Percentiles rank a stretch among this genome's conserved stretches.
Conservation (phyloP, 1,140 invertebrate genomes). For the Trichonephila inaurata region DNA sequence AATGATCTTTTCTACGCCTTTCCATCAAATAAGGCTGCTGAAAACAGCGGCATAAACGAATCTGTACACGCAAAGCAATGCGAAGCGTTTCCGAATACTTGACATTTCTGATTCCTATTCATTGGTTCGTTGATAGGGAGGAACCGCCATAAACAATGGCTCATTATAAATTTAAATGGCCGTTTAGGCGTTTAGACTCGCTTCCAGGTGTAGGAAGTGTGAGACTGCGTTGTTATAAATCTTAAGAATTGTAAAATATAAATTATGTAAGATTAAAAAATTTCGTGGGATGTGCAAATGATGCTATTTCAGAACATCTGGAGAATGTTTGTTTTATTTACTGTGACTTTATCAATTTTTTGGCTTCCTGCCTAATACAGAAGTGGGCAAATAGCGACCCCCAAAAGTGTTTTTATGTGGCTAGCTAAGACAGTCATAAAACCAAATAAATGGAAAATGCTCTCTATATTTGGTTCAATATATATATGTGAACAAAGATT, state of each 20-base stretch:
- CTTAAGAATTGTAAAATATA: background rate
- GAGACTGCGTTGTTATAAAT: background rate
- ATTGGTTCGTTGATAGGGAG: slow-evolving; percentile 7
- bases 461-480: too few species aligned
- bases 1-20: slow-evolving; percentile 19
- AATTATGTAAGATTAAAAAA: background rate
- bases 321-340: too few species aligned
- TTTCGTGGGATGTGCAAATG: background rate
- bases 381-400: too few species aligned
- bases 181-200: background rate
- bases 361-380: too few species aligned
- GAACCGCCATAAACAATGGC: slow-evolving; percentile 13
- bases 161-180: slow-evolving; percentile 43
- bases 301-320: too few species aligned
- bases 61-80: background rate
- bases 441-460: too few species aligned
- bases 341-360: too few species aligned
- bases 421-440: too few species aligned
- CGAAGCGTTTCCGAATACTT: background rate
- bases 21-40: background rate
- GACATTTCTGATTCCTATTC: slow-evolving; percentile 6
- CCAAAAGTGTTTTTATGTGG: too few species aligned
- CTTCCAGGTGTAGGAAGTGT: slow-evolving; percentile 4
- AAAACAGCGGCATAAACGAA: background rate
- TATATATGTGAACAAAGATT: too few species aligned